A percentile compares a stretch with the other conserved stretches of the same genome.
These are phyloP conservation scores for Gortyna flavago DNA, from an alignment of 2,888 invertebrate species.

Conservation along the genomic window DNA sequence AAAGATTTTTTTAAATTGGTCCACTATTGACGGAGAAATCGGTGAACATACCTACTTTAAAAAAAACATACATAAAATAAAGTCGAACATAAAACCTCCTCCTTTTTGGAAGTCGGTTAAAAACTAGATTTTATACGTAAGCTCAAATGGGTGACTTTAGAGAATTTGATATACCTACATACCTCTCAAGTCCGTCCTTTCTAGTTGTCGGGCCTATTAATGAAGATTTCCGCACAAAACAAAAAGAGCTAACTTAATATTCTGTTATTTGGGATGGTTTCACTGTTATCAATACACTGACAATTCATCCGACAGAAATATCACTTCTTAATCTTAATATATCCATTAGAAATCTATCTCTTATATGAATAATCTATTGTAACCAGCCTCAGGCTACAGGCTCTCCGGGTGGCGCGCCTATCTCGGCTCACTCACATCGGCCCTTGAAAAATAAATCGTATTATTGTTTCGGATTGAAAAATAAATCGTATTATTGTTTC, in stretches of 20 bases:
- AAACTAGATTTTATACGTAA: too few species aligned
- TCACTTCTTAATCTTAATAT: not conserved
- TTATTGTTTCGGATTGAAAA: too few species aligned
- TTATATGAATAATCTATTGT: conserved; percentile 33
- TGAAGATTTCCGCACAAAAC: not conserved
- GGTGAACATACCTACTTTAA: too few species aligned
- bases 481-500: not conserved
- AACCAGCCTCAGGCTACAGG: not conserved
- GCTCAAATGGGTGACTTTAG: not conserved
- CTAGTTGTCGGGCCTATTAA: not conserved
- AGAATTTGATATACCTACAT: not conserved
- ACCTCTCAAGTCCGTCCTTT: not conserved
- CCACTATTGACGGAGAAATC: too few species aligned
- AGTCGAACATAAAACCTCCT: too few species aligned
- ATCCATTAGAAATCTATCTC: not conserved
- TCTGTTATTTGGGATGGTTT: not conserved
- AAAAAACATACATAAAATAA: too few species aligned
- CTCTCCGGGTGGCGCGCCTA: conserved; percentile 1
- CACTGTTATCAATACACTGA: not conserved
- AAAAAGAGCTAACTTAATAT: not conserved
- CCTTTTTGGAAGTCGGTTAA: too few species aligned
- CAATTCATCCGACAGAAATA: not conserved
- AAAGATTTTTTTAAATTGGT: too few species aligned
- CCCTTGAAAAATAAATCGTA: not conserved
- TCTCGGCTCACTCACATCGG: conserved; percentile 1